Evolutionary conservation across 1,140 invertebrate species (phyloP).

Genomic region (Cylas formicarius): DNA sequence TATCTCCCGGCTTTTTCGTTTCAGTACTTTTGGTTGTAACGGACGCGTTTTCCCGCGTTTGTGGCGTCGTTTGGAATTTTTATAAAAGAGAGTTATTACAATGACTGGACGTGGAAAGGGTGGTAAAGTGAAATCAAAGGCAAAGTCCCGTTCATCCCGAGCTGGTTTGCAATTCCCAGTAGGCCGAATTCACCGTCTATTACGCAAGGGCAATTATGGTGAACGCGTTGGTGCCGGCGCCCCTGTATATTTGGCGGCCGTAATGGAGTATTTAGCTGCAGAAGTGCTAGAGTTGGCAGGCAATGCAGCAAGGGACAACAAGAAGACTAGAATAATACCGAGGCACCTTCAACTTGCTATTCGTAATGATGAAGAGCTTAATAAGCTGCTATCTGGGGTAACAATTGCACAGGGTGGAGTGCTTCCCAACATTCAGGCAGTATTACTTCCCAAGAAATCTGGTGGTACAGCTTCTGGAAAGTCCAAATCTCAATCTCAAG

Average conservation of each 20-base stretch:
- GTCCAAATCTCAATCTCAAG: conserved; percentile 20
- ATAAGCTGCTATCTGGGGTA: conserved; percentile 66
- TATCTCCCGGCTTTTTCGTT: no score
- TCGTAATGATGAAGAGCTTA: conserved; percentile 79
- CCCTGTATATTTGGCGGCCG: conserved; percentile 63
- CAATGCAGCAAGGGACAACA: conserved; percentile 64
- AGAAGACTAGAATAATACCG: conserved; percentile 65
- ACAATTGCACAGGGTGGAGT: conserved; percentile 82
- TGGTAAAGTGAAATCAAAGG: conserved; percentile 50
- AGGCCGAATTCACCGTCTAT: conserved; percentile 59
- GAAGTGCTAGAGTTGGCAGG: conserved; percentile 66
- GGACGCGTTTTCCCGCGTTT: no score
- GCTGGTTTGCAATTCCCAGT: conserved; percentile 67
- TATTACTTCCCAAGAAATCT: conserved; percentile 53
- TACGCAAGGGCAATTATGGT: conserved; percentile 63
- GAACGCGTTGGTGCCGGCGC: conserved; percentile 62
- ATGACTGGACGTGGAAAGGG: conserved; percentile 57
- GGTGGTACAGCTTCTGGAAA: conserved; percentile 8
- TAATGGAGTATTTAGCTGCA: conserved; percentile 57
- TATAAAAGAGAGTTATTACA: conserved; percentile 1
- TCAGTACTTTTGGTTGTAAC: no score
- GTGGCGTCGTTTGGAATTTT: no score
- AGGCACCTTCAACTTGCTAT: conserved; percentile 77
- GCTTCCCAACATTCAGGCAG: conserved; percentile 68
- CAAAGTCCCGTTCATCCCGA: conserved; percentile 33